A percentile compares a stretch with the other conserved stretches of the same genome.
Conservation (phyloP, 2,797 vertebrate genomes). For the Eospalax fontanierii region DNA sequence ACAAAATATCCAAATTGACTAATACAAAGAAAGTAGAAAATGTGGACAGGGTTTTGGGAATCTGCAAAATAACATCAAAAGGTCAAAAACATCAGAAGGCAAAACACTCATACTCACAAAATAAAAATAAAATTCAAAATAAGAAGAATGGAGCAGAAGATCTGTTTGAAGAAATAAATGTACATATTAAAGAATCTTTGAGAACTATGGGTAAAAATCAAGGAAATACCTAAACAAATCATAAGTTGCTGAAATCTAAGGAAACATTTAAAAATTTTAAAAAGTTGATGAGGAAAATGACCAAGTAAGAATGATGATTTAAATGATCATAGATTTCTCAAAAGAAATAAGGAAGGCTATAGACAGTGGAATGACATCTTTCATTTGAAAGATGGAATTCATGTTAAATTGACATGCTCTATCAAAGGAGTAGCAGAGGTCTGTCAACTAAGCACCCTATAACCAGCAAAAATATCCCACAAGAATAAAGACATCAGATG, state of each 20-base stretch:
- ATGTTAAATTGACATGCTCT: neutral
- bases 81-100: neutral
- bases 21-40: conserved; percentile 15
- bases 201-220: neutral
- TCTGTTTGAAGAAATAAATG: neutral
- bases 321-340: neutral
- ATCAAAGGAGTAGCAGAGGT: neutral
- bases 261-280: neutral
- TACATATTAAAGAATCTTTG: neutral
- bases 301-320: neutral
- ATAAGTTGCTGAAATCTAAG: neutral
- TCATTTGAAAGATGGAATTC: neutral
- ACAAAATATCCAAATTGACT: neutral
- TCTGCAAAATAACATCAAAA: neutral
- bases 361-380: neutral
- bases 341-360: neutral
- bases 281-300: neutral
- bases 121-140: too few species aligned
- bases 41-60: neutral
- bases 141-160: neutral
- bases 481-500: neutral
- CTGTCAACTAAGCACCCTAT: neutral
- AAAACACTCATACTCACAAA: too few species aligned
- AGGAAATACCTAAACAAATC: neutral
- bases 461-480: neutral